Conservation (phyloP, 2,888 invertebrate genomes). For the Hydraecia micacea region DNA sequence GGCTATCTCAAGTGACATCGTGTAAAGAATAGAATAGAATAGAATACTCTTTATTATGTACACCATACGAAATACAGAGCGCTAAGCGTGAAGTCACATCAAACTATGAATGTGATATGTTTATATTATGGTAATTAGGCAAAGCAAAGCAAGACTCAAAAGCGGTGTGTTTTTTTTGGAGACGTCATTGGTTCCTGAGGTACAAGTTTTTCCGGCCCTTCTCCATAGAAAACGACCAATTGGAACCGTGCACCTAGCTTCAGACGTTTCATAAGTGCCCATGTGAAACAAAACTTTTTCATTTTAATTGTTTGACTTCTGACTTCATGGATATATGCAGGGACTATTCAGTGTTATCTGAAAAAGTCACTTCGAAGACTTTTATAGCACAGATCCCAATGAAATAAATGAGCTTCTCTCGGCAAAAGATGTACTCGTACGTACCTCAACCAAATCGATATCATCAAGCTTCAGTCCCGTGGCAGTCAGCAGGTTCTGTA, state of each 20-base stretch:
- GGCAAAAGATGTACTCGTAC: not conserved
- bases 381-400: not conserved
- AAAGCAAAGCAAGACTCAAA: not conserved
- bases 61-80: not conserved
- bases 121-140: not conserved
- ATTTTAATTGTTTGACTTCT: not conserved
- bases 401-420: not conserved
- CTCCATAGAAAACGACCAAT: no score
- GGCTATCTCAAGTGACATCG: no score
- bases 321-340: not conserved
- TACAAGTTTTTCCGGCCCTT: not conserved
- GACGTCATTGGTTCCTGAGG: not conserved
- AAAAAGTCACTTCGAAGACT: not conserved
- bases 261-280: no score
- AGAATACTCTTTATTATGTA: not conserved
- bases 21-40: not conserved
- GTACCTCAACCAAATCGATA: constrained; percentile 97
- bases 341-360: not conserved
- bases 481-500: constrained; percentile 94
- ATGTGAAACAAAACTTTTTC: not conserved
- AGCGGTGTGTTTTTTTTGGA: not conserved
- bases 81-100: not conserved
- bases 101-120: not conserved
- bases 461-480: constrained; percentile 94
- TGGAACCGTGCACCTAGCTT: not conserved